These are phyloP conservation scores for Cephus pygmeus DNA, from an alignment of 2,888 invertebrate genomes.

Conservation along the genomic window DNA sequence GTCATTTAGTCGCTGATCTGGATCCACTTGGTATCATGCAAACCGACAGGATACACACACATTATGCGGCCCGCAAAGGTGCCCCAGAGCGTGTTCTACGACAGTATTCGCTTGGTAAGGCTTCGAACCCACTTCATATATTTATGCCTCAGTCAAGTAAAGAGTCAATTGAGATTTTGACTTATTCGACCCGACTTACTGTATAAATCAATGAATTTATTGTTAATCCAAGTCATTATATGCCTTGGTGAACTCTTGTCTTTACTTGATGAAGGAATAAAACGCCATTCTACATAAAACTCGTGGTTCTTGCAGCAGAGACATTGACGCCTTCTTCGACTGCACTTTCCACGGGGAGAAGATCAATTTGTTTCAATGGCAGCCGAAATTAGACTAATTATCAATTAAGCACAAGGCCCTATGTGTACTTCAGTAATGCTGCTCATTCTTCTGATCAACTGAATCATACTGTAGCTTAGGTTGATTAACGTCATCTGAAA, in stretches of 20 bases:
- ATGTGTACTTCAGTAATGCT: neutral
- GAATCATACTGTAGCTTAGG: neutral
- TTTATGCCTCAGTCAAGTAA: constrained; percentile 26
- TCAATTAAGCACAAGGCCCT: neutral
- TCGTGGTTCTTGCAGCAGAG: neutral
- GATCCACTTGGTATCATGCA: constrained; percentile 93
- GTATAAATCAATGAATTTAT: neutral
- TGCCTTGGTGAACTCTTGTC: neutral
- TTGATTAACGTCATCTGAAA: neutral
- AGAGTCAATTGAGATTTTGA: neutral
- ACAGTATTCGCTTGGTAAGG: constrained; percentile 75
- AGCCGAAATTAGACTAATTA: neutral
- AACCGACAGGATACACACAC: constrained; percentile 72
- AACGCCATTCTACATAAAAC: neutral
- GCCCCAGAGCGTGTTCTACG: constrained; percentile 73
- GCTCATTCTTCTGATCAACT: neutral
- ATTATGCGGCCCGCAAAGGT: constrained; percentile 69
- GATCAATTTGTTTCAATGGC: neutral
- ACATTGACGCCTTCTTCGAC: neutral
- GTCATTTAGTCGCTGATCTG: constrained; percentile 92
- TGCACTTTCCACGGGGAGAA: neutral
- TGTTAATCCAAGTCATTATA: neutral
- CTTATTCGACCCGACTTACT: neutral
- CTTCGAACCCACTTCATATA: constrained; percentile 41
- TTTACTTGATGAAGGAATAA: constrained; percentile 12